These are phyloP conservation scores for Tipula lateralis DNA, from an alignment of 2,888 invertebrate genomes.

Conservation along the genomic window DNA sequence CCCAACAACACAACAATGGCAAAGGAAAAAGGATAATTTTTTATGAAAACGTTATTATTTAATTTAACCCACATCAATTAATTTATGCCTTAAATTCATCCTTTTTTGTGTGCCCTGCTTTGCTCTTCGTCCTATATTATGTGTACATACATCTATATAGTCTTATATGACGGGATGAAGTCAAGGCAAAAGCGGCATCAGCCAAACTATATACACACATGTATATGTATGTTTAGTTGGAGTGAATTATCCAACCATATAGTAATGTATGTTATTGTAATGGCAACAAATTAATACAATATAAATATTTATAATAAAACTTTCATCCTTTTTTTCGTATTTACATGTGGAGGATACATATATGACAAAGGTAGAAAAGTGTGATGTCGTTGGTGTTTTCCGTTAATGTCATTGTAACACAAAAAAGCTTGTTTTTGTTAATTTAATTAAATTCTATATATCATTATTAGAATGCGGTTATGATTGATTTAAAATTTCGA, in stretches of 20 bases:
- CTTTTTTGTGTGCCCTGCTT: background rate
- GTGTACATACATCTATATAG: background rate
- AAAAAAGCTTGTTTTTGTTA: background rate
- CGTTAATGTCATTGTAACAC: background rate
- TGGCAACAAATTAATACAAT: background rate
- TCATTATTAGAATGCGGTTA: conserved; percentile 1
- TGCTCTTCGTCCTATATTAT: background rate
- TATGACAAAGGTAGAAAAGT: background rate
- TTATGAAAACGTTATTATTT: conserved; percentile 19
- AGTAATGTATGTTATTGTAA: background rate
- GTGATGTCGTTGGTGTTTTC: background rate
- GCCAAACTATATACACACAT: background rate
- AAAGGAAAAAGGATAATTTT: background rate
- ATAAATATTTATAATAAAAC: background rate
- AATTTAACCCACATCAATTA: conserved; percentile 24
- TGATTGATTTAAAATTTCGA: background rate
- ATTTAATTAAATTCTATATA: background rate
- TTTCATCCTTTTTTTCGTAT: background rate
- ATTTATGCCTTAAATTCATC: background rate
- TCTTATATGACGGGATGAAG: background rate
- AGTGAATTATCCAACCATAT: background rate
- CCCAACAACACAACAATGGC: background rate
- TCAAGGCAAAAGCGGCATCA: background rate
- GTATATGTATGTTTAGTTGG: background rate
- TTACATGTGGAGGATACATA: background rate